Base-by-base conservation (phyloP, 1,140 invertebrate genomes). In the Heliconius nattereri region DNA sequence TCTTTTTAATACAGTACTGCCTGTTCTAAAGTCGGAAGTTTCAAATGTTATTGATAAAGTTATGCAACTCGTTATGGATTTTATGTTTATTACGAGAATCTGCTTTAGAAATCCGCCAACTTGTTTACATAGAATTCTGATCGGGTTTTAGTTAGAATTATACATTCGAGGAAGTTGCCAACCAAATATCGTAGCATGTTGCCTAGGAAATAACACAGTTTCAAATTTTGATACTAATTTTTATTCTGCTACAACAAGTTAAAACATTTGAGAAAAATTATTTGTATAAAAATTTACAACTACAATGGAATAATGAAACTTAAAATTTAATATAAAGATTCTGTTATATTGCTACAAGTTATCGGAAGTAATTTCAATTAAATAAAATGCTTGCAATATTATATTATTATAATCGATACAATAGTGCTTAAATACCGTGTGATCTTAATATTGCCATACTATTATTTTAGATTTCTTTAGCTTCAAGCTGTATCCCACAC, bases 51-150 rank as follows among this genome's bases (percentile, higher is more conserved):
- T 76, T 29, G 75, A 71, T 76, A 76, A 76, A 76, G 57, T 76
- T 76, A 76, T 76, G 57, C 75, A 76, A 66, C 75, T 60, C 54
- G 66, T 76, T 76, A 76, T 76, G 57, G 75, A 76, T 76, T 76
- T 76, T 76, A 76, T 76, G 75, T 76, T 76, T 76, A 76, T 76
- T 76, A 71, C 75, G 35, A 76, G 75, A 76, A 76, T 76, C 60
- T 76, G 75, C 75, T 76, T 76, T 76, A 66, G 57, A 76, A 76
- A 76, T 66, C 29, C 75, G 37, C 75, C 57, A 76, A 70, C 75
- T 76, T 76, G 75, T 76, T 76, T 76, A 76, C 75, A 76, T 76
- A 76, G 75, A 76, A 76, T 76, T 76, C 75, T 76, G 75, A 76
- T 76, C 75, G 60, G 75, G 40, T 71, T 76, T 76, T 76, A 76